Base-by-base conservation (phyloP, 2,797 vertebrate species). In the Gephyroberyx darwinii region DNA sequence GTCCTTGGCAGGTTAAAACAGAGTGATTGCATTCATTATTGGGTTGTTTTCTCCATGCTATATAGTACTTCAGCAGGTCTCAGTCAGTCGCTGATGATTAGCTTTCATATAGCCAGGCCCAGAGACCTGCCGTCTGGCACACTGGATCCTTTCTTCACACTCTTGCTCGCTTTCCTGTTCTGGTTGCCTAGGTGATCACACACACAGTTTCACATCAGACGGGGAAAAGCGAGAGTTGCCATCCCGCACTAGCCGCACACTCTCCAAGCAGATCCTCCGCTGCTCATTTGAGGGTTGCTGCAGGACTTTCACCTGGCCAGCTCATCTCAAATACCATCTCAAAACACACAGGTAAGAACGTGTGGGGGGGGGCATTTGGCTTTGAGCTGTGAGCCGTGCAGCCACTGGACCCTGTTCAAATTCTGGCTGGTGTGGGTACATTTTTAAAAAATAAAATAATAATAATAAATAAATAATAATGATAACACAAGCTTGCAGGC, bases 251-350 rank as follows among this genome's bases (percentile, higher is more conserved):
- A 84, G 91, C 64, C 88, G 94, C 61, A 85, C 95, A 14, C 93
- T 93, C 0, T 75, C 94, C 75, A 96, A 97, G 84, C 98, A 97
- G 86, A 94, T 95, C 76, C 95, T 98, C 73, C 95, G 94, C 75
- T 99, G 98, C 87, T 96, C 97, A 1, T 98, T 97, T 31, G 96
- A 97, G 74, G 97, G 96, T 60, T 99, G 98, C 59, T 95, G 96
- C 78, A 92, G 97, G 82, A 98, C 96, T 0, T 99, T 99, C 91
- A 97, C 96, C 72, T 98, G 96, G 95, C 97, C 96, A 3, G 97
- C 98, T 66, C 97, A 99, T 85, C 96, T 98, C 76, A 98, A 98
- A 70, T 99, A 99, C 86, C 98, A 99, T 81, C 95, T 99, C 43
- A 99, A 99, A 92, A 99, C 98, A 31, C 98, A 99, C 90, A 93